A percentile compares a stretch with the other conserved stretches of the same genome.
Conservation (phyloP, 92 coral and sea anemone genomes). For the Porites lobata region DNA sequence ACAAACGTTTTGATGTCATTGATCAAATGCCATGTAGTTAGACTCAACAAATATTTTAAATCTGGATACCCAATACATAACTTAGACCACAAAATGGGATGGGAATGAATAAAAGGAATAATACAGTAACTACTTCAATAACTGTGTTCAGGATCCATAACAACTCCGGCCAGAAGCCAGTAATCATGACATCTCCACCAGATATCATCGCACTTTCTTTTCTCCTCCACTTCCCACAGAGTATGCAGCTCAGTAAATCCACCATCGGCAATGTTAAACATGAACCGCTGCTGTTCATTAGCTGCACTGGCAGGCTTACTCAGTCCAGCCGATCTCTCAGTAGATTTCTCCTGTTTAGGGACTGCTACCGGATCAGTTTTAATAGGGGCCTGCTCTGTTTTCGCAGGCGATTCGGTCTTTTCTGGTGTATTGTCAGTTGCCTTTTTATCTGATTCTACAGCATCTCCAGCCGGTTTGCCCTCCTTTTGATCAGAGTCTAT, state of each 20-base stretch:
- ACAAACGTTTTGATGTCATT: no score
- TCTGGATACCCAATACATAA: no score
- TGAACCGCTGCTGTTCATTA: constrained; percentile 76
- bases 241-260: constrained; percentile 98
- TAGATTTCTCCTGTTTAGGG: constrained; percentile 35
- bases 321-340: constrained; percentile 21
- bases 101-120: no score
- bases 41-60: no score
- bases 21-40: no score
- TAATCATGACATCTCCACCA: constrained; percentile 99
- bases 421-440: constrained; percentile 34
- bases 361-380: constrained; percentile 34
- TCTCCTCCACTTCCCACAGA: constrained; percentile 99
- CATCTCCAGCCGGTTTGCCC: background rate
- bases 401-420: constrained; percentile 48
- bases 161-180: constrained; percentile 98
- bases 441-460: constrained; percentile 1
- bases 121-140: no score
- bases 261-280: constrained; percentile 99
- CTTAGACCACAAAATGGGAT: no score
- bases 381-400: constrained; percentile 26
- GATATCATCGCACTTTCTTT: constrained; percentile 94
- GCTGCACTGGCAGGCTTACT: constrained; percentile 29
- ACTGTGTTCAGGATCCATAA: constrained; percentile 85
- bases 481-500: constrained; percentile 36